A percentile compares a stretch with the other conserved stretches of the same genome.
Evolutionary conservation across 1,140 invertebrate genomes (phyloP).

Genomic region (Drosophila miranda): DNA sequence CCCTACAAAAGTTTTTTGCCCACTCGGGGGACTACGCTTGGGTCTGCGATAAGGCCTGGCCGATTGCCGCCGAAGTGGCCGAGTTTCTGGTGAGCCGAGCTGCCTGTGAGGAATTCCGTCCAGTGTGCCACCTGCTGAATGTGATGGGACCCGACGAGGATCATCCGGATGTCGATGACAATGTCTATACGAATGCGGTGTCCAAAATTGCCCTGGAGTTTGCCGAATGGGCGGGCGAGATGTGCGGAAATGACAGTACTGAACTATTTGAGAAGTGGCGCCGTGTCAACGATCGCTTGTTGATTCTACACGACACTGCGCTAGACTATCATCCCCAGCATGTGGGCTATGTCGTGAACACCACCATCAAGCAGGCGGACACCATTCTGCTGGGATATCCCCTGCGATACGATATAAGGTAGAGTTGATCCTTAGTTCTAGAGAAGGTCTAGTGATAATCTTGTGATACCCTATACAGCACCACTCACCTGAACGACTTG

Average conservation of each 20-base stretch:
- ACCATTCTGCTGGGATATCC: conserved; percentile 84
- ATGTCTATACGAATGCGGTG: conserved; percentile 84
- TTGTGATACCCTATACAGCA: conserved; percentile 13
- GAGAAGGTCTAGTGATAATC: not conserved
- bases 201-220: conserved; percentile 84
- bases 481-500: conserved; percentile 83
- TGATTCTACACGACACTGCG: conserved; percentile 82
- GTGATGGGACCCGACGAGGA: conserved; percentile 86
- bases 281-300: conserved; percentile 83
- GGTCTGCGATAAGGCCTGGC: conserved; percentile 82
- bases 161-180: conserved; percentile 84
- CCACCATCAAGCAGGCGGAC: conserved; percentile 84
- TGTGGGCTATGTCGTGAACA: conserved; percentile 81
- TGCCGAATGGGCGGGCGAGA: conserved; percentile 65
- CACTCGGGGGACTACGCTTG: conserved; percentile 83
- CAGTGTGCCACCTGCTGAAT: conserved; percentile 70
- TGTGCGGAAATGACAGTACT: conserved; percentile 44
- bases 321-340: conserved; percentile 84
- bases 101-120: conserved; percentile 82
- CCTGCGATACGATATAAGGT: conserved; percentile 83
- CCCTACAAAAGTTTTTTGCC: conserved; percentile 83
- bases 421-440: not conserved
- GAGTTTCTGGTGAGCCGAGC: conserved; percentile 84
- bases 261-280: conserved; percentile 75
- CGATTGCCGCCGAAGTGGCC: conserved; percentile 83